Evolutionary conservation across 2,888 invertebrate genomes (phyloP), one percentile per base, ranked within the genome.

Genomic region (Sarcophaga caerulescens): DNA sequence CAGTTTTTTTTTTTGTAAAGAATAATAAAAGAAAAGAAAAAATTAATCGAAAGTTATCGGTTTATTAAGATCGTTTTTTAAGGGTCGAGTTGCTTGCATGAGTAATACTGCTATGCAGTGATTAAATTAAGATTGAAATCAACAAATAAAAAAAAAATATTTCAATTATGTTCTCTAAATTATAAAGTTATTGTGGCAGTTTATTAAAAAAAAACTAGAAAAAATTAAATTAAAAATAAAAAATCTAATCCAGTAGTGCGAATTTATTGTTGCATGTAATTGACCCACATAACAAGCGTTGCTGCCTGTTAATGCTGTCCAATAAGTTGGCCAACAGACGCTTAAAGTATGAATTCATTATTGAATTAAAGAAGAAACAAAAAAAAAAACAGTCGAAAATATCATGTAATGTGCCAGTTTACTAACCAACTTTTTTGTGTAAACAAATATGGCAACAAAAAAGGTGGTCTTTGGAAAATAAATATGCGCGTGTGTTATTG

Each of bases 191-290:
- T 52, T 81, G 69, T 75, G 74, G 74, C 77, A 78, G 69, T 81
- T 81, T 62, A 44, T 25, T 17, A 78, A 44, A 65, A 74, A 25
- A 23, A 69, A 60, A n/a, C n/a, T n/a, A n/a, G n/a, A n/a, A n/a
- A n/a, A n/a, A n/a, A n/a, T n/a, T n/a, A n/a, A n/a, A 44, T 25
- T 17, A 78, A 44, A 65, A 74, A 25, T 19, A 69, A 60, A 65
- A 65, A 76, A 11, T 57, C 65, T 47, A 60, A 71, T 71, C 68
- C 45, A 70, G 23, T 82, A 70, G 44, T 82, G 80, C 71, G 76
- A 76, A 62, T 80, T 79, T 76, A 73, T 75, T 83, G 73, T 85
- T 82, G 85, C 85, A 85, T 83, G 76, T 83, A 83, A 85, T 85
- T 80, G 85, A 85, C 85, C 80, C 63, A 83, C 85, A 68, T 85